These are phyloP conservation scores for Danio rerio DNA, from an alignment of 2,113 vertebrate species.

Conservation along the genomic window GRCz12tu NC_133200.1:33185001-33185500, in stretches of 20 bases:
- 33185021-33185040: conserved; percentile 23
- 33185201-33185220: neutral
- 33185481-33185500: too few relatives aligned
- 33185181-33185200: neutral
- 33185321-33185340: neutral
- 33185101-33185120: conserved; percentile 13
- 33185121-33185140: neutral
- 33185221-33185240: neutral
- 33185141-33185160: conserved; percentile 15
- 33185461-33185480: neutral
- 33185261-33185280: neutral
- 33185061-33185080: conserved; percentile 43
- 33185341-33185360: neutral
- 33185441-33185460: neutral
- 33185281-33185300: neutral
- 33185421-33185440: neutral
- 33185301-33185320: neutral
- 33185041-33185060: neutral
- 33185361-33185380: neutral
- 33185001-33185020: conserved; percentile 12
- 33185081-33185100: conserved; percentile 37
- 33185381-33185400: neutral
- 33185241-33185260: neutral
- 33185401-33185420: neutral
- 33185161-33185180: conserved; percentile 6